These are phyloP conservation scores for Epizoanthus illoricatus DNA, from an alignment of 92 coral and sea anemone genomes.

Conservation along the genomic window DNA sequence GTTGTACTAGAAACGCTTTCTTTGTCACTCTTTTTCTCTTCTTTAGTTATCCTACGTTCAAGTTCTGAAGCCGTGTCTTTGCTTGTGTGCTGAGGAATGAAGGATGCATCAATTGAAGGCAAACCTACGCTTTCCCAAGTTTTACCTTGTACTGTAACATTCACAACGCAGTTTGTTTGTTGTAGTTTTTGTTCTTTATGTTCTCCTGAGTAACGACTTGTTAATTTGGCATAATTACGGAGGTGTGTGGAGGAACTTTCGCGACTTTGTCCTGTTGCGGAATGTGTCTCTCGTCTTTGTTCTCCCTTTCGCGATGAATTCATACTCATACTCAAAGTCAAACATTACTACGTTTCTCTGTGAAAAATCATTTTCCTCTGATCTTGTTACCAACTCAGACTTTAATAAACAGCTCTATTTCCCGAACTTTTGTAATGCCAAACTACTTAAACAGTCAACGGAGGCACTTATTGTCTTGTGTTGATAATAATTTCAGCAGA, in stretches of 20 bases:
- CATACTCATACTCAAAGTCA: not conserved
- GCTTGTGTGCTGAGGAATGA: not conserved
- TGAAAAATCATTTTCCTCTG: not conserved
- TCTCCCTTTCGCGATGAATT: not conserved
- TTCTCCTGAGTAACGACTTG: constrained; percentile 49
- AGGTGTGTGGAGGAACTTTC: constrained; percentile 16
- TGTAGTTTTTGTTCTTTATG: constrained; percentile 27
- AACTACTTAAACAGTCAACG: constrained; percentile 20
- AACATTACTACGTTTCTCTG: not conserved
- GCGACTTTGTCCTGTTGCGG: not conserved
- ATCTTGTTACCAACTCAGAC: not conserved
- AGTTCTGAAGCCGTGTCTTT: not conserved
- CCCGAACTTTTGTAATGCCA: constrained; percentile 13
- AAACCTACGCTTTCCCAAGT: constrained; percentile 28
- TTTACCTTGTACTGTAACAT: constrained; percentile 47
- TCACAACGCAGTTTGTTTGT: constrained; percentile 15
- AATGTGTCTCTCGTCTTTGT: not conserved
- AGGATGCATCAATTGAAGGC: constrained; percentile 11
- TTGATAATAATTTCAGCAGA: constrained; percentile 19
- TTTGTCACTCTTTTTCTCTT: not conserved
- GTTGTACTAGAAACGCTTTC: constrained; percentile 3
- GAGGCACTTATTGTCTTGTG: constrained; percentile 23
- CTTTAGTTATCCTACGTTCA: constrained; percentile 20
- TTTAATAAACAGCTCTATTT: not conserved
- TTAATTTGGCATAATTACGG: constrained; percentile 58